phyloP scores from a whole-genome alignment of 2,113 vertebrate species.

The Glaucidium brasilianum region DNA sequence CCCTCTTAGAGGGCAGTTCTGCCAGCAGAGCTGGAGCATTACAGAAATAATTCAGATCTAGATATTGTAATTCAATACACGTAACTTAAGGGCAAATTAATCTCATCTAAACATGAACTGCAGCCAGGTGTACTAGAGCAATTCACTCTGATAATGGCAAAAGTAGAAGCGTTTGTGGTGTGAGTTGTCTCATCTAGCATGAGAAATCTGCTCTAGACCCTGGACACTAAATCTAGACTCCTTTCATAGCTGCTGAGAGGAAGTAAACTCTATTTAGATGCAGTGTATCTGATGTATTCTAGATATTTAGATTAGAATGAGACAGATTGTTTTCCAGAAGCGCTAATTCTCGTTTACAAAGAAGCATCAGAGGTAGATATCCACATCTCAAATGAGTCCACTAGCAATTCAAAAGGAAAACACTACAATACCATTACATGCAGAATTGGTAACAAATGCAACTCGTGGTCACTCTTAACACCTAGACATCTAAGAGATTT shows the following conservation, averaged over 20 bases:
- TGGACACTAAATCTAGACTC: not conserved
- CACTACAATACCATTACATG: not conserved
- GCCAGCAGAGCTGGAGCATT: not conserved
- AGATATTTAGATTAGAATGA: not conserved
- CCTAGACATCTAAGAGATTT: not conserved
- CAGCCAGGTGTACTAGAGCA: not conserved
- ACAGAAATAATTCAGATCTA: not conserved
- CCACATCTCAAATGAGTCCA: not conserved
- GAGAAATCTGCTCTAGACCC: not conserved
- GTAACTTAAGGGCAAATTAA: not conserved
- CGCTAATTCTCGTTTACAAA: not conserved
- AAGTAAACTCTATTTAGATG: not conserved
- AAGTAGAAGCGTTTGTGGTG: rapidly evolving
- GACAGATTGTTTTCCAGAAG: not conserved
- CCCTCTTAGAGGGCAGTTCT: not conserved
- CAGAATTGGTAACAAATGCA: not conserved
- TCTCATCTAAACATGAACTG: not conserved
- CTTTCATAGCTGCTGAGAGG: not conserved
- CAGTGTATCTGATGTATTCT: not conserved
- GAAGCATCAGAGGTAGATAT: not conserved
- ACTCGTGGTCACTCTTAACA: not conserved
- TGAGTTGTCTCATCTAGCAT: not conserved
- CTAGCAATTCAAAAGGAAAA: not conserved
- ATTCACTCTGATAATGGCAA: not conserved
- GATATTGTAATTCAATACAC: not conserved